phyloP scores from a whole-genome alignment of 2,888 invertebrate genomes.

The Venusia cambrica region DNA sequence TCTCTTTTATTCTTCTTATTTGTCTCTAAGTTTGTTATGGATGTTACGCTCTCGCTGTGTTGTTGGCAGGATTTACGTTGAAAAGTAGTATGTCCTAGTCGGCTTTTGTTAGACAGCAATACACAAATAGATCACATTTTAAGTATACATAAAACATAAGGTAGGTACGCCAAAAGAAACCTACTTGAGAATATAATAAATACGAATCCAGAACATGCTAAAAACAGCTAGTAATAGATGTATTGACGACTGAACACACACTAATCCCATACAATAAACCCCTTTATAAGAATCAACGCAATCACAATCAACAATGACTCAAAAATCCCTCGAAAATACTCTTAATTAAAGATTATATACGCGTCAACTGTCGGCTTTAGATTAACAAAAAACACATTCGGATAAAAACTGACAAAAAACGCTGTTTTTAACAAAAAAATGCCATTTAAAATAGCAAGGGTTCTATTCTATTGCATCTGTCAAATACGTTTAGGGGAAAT shows the following conservation, averaged over 20 bases:
- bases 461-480: conserved; percentile 63
- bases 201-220: too few relatives aligned
- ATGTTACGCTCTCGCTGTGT: too few relatives aligned
- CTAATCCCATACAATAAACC: conserved; percentile 11
- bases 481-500: conserved; percentile 58
- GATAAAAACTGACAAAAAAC: conserved; percentile 39
- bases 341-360: conserved; percentile 79
- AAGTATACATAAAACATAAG: too few relatives aligned
- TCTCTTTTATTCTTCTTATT: too few relatives aligned
- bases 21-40: too few relatives aligned
- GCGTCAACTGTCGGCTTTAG: conserved; percentile 80
- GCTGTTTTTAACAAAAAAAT: conserved; percentile 49
- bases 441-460: conserved; percentile 73
- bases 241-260: conserved; percentile 7
- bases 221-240: background rate
- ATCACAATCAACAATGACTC: conserved; percentile 50
- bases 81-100: too few relatives aligned
- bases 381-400: conserved; percentile 60
- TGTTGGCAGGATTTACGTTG: too few relatives aligned
- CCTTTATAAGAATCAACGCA: conserved; percentile 64
- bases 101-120: too few relatives aligned
- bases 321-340: conserved; percentile 55
- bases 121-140: too few relatives aligned
- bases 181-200: too few relatives aligned
- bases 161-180: too few relatives aligned